Evolutionary conservation across 1,140 invertebrate genomes (phyloP).

Genomic region (Hylaeus volcanicus): DNA sequence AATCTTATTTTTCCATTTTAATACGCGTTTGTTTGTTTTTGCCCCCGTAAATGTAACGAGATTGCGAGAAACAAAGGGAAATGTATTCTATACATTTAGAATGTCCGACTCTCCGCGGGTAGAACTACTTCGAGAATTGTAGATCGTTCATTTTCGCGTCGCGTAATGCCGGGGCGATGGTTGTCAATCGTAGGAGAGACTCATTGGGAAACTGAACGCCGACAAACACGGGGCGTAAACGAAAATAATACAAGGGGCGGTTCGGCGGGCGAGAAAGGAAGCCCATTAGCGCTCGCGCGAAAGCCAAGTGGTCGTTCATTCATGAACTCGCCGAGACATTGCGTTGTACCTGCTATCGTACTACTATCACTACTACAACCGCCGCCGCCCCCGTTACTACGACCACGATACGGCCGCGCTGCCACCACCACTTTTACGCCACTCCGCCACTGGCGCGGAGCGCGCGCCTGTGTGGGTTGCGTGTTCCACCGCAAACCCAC

Average conservation of each 20-base stretch:
- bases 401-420: constrained; percentile 5
- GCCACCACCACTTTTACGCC: constrained; percentile 49
- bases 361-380: constrained; percentile 43
- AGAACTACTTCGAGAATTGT: not conserved
- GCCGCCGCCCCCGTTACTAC: not conserved
- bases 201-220: constrained; percentile 13
- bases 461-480: constrained; percentile 53
- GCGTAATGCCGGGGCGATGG: not conserved
- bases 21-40: no score
- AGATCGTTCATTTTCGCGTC: not conserved
- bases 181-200: not conserved
- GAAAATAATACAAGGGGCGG: constrained; percentile 57
- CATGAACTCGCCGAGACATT: constrained; percentile 70
- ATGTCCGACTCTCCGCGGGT: no score
- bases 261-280: constrained; percentile 63
- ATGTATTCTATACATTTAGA: no score
- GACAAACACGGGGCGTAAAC: not conserved
- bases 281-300: constrained; percentile 69
- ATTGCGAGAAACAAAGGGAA: no score
- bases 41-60: no score
- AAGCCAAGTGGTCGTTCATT: constrained; percentile 74
- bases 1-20: no score
- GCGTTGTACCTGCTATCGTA: constrained; percentile 53
- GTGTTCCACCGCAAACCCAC: constrained; percentile 58
- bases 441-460: not conserved